A percentile compares a stretch with the other conserved stretches of the same genome.
Evolutionary conservation across 2,888 invertebrate species (phyloP).

Genomic region (Nyleta sp.): DNA sequence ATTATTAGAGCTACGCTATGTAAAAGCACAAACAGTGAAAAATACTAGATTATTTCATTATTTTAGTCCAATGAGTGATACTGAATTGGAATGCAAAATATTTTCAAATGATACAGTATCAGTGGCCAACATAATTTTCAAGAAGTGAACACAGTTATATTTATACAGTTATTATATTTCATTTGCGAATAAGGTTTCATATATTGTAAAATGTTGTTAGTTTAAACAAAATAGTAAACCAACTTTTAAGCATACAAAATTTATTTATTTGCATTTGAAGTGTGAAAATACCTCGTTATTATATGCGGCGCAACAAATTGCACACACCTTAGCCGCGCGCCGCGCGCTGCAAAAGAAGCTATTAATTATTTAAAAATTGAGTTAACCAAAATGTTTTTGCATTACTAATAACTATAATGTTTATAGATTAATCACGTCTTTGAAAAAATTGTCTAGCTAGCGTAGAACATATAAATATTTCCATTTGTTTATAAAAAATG

Average conservation of each 20-base stretch:
- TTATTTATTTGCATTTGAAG: too few relatives aligned
- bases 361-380: constrained; percentile 10
- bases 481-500: constrained; percentile 2
- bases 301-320: too few relatives aligned
- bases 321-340: not conserved
- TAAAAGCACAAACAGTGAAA: not conserved
- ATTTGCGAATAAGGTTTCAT: too few relatives aligned
- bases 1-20: not conserved
- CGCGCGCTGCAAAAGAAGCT: not conserved
- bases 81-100: not conserved
- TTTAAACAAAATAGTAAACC: too few relatives aligned
- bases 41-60: not conserved
- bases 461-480: not conserved
- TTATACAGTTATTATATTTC: too few relatives aligned
- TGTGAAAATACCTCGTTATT: too few relatives aligned
- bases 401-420: not conserved
- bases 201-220: too few relatives aligned
- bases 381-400: constrained; percentile 16
- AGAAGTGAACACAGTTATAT: too few relatives aligned
- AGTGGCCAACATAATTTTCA: too few relatives aligned
- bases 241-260: too few relatives aligned
- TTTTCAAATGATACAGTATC: too few relatives aligned
- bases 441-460: not conserved
- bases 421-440: not conserved
- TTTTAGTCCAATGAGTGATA: not conserved